Evolutionary conservation across 2,797 vertebrate genomes (phyloP).

Genomic region (Pitangus sulphuratus): DNA sequence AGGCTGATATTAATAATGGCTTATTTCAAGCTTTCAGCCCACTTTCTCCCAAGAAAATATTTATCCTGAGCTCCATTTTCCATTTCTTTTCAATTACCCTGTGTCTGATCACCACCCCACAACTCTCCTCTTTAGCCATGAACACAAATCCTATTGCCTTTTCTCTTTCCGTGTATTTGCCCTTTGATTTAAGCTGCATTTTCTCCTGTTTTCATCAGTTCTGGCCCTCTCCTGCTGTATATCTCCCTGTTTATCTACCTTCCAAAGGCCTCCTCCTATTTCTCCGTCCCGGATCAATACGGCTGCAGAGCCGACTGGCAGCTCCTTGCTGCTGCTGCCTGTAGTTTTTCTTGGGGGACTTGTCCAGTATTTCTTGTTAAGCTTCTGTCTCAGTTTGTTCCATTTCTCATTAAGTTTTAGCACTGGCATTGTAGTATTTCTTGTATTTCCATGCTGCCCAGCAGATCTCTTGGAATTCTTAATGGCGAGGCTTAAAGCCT

Average conservation of each 20-base stretch:
- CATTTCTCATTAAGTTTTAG: conserved; percentile 76
- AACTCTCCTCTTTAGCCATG: conserved; percentile 40
- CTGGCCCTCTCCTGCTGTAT: conserved; percentile 26
- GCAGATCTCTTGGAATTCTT: conserved; percentile 68
- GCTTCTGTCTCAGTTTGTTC: conserved; percentile 71
- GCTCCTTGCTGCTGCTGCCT: conserved; percentile 21
- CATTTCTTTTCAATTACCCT: conserved; percentile 47
- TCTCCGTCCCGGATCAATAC: conserved; percentile 52
- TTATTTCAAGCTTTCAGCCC: neutral
- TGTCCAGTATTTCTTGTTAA: conserved; percentile 78
- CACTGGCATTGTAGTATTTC: conserved; percentile 73
- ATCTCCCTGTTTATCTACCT: conserved; percentile 73
- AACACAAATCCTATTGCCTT: conserved; percentile 73
- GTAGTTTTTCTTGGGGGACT: conserved; percentile 67
- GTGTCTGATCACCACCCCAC: neutral
- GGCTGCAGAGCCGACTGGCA: conserved; percentile 24
- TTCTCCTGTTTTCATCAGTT: conserved; percentile 63
- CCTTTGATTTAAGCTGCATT: conserved; percentile 75
- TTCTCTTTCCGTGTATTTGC: conserved; percentile 39
- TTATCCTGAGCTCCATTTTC: conserved; percentile 22
- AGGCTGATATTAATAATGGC: neutral
- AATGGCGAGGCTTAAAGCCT: neutral
- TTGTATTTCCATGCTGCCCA: conserved; percentile 45
- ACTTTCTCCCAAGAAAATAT: conserved; percentile 38
- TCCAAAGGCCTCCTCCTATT: conserved; percentile 45